Evolutionary conservation across 2,113 vertebrate genomes (phyloP), one percentile per base, ranked within the genome.

Genomic region (Pristiophorus japonicus): DNA sequence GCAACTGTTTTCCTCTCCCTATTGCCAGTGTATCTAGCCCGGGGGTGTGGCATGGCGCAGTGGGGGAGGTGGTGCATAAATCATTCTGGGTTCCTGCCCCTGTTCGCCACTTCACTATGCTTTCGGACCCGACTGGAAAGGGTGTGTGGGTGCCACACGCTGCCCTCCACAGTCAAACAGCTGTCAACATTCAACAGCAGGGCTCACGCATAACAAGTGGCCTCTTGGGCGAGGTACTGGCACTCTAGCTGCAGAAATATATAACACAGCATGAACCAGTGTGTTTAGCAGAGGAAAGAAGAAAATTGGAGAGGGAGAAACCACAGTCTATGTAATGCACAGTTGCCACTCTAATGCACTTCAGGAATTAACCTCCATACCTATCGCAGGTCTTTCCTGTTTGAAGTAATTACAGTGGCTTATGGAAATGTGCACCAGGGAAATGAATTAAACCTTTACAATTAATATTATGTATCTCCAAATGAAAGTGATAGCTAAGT

Each of bases 381-480:
- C 59, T 10, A 92, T 62, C 62, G 38, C 59, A 38, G 22, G 16
- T 16, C 78, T 81, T 45, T 45, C 5, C 78, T 42, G 38, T 42
- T 81, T 20, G n/a, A 81, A 42, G 16, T n/a, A 18, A 92, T 24
- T 92, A 63, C 18, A 65, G 6, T 62, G 34, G 88, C 63, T 92
- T 63, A 42, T 22, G 34, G 62, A 42, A 92, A 65, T 38, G 59
- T 38, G n/a, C 20, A 22, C 34, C n/a, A 2, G 30, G 88, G 59
- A 92, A 62, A 62, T 90, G 27, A 90, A 92, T 65, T 63, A 92
- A 63, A 92, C n/a, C 88, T 92, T 92, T 6, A 92, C 16, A 92
- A 22, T 92, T 63, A 92, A 65, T 92, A 92, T 92, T 42, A 65
- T 20, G 55, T 59, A 62, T 38, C 34, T 91, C 30, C 0, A 6